Evolutionary conservation across 1,140 invertebrate species (phyloP).

Genomic region (Drosophila kohkoa): DNA sequence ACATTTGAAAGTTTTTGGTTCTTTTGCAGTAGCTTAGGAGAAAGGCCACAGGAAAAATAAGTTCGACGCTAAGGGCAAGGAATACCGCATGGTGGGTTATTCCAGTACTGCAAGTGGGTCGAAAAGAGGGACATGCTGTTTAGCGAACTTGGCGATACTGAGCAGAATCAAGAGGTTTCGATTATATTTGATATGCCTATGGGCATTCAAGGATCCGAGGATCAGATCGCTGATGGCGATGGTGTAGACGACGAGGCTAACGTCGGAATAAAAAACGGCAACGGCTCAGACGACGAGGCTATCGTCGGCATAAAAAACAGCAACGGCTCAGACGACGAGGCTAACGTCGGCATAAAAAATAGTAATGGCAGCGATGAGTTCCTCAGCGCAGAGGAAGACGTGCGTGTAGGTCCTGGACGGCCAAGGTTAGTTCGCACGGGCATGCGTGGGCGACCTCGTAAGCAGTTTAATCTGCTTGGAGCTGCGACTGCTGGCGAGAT

Average conservation of each 20-base stretch:
- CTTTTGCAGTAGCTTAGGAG: conserved; percentile 9
- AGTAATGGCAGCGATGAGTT: no score
- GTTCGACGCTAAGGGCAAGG: conserved; percentile 23
- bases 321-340: no score
- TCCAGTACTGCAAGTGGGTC: not conserved
- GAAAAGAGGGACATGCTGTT: not conserved
- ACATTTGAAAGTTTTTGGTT: conserved; percentile 34
- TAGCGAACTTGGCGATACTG: not conserved
- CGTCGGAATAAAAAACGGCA: no score
- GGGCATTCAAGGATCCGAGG: not conserved
- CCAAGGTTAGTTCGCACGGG: no score
- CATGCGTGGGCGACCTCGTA: no score
- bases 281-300: no score
- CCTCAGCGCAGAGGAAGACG: no score
- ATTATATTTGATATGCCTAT: not conserved
- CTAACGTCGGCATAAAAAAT: no score
- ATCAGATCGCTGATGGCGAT: not conserved
- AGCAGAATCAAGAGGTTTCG: not conserved
- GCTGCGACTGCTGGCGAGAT: no score
- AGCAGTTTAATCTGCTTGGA: not conserved
- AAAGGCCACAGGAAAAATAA: conserved; percentile 8
- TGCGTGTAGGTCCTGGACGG: no score
- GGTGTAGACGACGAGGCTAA: no score
- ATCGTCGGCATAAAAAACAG: no score
- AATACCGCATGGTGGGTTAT: conserved; percentile 31